These are phyloP conservation scores for Monomorium pharaonis DNA, from an alignment of 1,140 invertebrate species.

Conservation along the genomic window DNA sequence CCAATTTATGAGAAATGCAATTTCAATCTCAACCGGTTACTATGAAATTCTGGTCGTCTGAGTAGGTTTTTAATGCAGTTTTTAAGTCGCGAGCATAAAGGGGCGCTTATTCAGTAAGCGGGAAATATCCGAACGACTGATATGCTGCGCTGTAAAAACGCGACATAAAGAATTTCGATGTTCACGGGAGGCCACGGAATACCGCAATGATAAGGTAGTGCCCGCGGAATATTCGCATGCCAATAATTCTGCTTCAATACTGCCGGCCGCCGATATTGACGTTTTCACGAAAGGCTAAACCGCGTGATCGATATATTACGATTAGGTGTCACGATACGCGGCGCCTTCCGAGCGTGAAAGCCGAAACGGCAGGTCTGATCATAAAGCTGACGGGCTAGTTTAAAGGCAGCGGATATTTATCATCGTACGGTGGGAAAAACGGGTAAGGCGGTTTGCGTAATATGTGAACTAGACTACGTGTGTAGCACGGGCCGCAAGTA, in stretches of 20 bases:
- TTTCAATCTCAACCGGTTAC: neutral
- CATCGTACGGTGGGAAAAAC: constrained; percentile 42
- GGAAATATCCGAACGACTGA: constrained; percentile 31
- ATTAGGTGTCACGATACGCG: constrained; percentile 55
- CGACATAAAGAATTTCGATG: neutral
- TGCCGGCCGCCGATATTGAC: constrained; percentile 66
- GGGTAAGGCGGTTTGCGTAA: constrained; percentile 22
- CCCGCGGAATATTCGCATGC: constrained; percentile 60
- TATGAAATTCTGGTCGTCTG: neutral
- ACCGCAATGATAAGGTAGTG: constrained; percentile 66
- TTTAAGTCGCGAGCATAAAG: neutral
- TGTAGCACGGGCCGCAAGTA: neutral
- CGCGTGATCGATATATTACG: constrained; percentile 70
- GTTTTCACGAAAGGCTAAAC: constrained; percentile 72
- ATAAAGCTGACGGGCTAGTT: constrained; percentile 39
- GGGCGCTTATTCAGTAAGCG: constrained; percentile 23
- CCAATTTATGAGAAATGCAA: neutral
- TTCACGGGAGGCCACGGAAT: constrained; percentile 35
- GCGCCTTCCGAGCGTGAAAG: constrained; percentile 51
- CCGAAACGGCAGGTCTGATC: constrained; percentile 39
- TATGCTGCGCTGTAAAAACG: constrained; percentile 20
- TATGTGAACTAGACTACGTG: neutral
- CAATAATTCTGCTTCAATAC: constrained; percentile 70
- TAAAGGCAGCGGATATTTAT: constrained; percentile 56
- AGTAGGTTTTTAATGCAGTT: constrained; percentile 14